These are phyloP conservation scores for Myiagra hebetior DNA, from an alignment of 2,113 vertebrate species.

Conservation along the genomic window DNA sequence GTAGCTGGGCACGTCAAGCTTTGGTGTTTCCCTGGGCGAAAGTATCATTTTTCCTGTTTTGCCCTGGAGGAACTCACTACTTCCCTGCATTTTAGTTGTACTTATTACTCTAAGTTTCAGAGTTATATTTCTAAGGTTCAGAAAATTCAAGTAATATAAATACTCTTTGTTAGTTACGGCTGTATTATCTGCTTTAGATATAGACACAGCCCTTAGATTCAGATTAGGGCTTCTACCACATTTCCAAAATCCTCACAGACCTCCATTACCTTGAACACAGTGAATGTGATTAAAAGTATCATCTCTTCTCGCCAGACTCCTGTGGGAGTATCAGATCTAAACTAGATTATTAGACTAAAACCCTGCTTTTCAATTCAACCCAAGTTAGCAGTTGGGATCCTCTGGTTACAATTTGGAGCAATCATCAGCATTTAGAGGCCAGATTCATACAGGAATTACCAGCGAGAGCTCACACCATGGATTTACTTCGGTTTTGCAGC, in stretches of 20 bases:
- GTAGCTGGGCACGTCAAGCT: background rate
- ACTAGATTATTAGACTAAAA: constrained; percentile 21
- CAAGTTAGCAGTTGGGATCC: background rate
- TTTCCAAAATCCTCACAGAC: background rate
- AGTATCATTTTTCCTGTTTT: background rate
- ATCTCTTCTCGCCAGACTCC: background rate
- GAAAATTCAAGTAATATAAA: background rate
- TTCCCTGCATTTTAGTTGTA: background rate
- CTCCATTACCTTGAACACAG: background rate
- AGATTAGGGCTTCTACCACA: background rate
- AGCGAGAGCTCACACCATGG: background rate
- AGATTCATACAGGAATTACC: background rate
- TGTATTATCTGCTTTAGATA: background rate
- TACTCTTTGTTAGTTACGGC: background rate
- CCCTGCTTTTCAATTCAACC: constrained; percentile 1
- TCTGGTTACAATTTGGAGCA: background rate
- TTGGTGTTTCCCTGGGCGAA: background rate
- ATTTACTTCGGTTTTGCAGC: background rate
- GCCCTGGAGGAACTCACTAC: background rate
- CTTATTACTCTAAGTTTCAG: background rate
- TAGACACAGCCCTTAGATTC: background rate
- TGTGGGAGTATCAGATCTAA: constrained; percentile 28
- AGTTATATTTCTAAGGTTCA: background rate
- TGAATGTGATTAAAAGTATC: background rate
- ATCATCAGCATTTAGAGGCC: background rate